These are phyloP conservation scores for Ciconia boyciana DNA, from an alignment of 2,113 vertebrate genomes.

Conservation along the genomic window DNA sequence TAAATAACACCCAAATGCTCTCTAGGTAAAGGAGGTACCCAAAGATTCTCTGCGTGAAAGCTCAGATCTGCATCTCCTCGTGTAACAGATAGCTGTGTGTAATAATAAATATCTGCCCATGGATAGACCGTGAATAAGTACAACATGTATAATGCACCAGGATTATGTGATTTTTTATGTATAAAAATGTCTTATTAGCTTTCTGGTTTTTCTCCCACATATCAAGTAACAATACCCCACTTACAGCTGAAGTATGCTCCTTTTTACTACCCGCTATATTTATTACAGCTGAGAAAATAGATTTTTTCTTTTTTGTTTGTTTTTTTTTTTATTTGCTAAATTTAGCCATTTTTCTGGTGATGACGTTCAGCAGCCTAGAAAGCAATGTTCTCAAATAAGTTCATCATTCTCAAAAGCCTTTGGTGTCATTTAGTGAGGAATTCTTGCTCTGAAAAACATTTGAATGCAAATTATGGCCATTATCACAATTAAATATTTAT, in stretches of 20 bases:
- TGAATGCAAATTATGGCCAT: slow-evolving; percentile 37
- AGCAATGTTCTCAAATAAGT: not conserved
- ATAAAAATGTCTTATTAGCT: not conserved
- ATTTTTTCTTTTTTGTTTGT: not conserved
- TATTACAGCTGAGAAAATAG: slow-evolving; percentile 4
- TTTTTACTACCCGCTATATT: not conserved
- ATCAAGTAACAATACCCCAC: not conserved
- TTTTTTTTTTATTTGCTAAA: not conserved
- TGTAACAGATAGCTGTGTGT: not conserved
- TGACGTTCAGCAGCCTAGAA: not conserved
- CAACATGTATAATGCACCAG: not conserved
- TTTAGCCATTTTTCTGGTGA: slow-evolving; percentile 35
- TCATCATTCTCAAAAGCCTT: slow-evolving; percentile 31
- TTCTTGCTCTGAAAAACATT: not conserved
- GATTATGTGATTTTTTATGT: not conserved
- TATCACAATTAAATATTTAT: slow-evolving; percentile 20
- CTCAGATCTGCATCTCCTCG: not conserved
- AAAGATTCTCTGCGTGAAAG: not conserved
- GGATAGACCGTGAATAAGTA: not conserved
- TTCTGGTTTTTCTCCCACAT: not conserved
- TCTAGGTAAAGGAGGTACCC: not conserved
- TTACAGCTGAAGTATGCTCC: not conserved
- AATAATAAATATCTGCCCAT: not conserved
- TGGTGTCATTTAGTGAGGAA: not conserved
- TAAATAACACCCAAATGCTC: not conserved